A percentile compares a stretch with the other conserved stretches of the same genome.
Conservation (phyloP, 2,113 vertebrate genomes). For the Mus musculus region DNA sequence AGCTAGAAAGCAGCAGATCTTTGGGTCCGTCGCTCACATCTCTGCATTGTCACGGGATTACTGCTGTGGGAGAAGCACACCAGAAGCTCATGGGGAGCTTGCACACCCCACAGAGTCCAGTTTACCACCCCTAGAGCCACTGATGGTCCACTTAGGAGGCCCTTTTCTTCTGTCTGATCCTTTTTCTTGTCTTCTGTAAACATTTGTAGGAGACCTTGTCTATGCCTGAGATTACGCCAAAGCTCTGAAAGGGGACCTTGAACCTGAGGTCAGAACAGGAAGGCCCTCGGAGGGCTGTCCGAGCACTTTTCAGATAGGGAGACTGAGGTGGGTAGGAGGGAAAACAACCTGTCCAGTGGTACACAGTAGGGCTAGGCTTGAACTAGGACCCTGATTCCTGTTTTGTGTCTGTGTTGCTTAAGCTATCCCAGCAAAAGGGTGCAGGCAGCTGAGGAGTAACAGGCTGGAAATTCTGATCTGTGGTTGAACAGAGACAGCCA, state of each 20-base stretch:
- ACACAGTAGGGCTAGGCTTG: background rate
- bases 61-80: background rate
- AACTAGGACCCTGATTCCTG: background rate
- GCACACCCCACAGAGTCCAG: background rate
- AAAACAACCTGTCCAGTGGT: background rate
- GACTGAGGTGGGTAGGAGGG: background rate
- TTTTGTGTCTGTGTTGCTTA: background rate
- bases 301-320: background rate
- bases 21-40: background rate
- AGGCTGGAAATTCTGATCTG: slow-evolving; percentile 77
- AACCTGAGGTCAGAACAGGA: background rate
- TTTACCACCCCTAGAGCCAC: background rate
- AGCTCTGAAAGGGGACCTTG: slow-evolving; percentile 3
- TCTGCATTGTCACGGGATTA: background rate
- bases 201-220: background rate
- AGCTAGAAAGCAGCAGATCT: background rate
- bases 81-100: background rate
- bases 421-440: slow-evolving; percentile 27
- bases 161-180: background rate
- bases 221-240: background rate
- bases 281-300: background rate
- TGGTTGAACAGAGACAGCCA: slow-evolving; percentile 60
- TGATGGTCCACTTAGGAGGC: background rate
- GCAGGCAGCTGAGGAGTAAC: slow-evolving; percentile 46
- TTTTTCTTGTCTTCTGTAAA: background rate